A percentile compares a stretch with the other conserved stretches of the same genome.
Evolutionary conservation across 2,113 vertebrate species (phyloP).

Genomic region (Eolophus roseicapilla): DNA sequence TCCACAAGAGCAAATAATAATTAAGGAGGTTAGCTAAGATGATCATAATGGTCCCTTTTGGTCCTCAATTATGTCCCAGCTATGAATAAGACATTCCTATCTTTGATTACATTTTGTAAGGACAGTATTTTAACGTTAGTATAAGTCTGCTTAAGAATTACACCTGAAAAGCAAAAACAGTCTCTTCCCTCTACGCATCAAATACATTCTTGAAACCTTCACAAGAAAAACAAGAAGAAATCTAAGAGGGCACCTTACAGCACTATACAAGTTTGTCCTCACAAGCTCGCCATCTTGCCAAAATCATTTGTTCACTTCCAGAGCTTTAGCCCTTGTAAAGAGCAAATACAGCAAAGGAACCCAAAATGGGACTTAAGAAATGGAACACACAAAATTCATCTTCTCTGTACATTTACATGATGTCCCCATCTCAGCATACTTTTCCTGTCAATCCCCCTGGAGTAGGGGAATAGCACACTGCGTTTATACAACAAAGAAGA

Average conservation of each 20-base stretch:
- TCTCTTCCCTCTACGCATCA: not conserved
- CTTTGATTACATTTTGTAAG: not conserved
- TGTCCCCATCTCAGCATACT: not conserved
- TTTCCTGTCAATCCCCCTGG: too few relatives aligned
- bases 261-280: not conserved
- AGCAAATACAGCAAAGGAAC: not conserved
- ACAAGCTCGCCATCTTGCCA: not conserved
- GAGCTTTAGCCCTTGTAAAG: not conserved
- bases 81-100: not conserved
- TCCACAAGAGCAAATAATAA: not conserved
- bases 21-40: not conserved
- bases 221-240: not conserved
- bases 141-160: not conserved
- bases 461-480: not conserved
- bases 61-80: not conserved
- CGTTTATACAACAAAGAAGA: not conserved
- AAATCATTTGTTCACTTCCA: accelerated
- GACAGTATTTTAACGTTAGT: not conserved
- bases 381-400: not conserved
- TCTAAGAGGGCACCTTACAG: not conserved
- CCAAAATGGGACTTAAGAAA: not conserved
- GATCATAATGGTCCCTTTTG: not conserved
- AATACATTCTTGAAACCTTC: not conserved
- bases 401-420: not conserved
- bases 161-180: not conserved